These are phyloP conservation scores for Rhynchopsitta pachyrhyncha DNA, from an alignment of 2,113 vertebrate species.

Conservation along the genomic window DNA sequence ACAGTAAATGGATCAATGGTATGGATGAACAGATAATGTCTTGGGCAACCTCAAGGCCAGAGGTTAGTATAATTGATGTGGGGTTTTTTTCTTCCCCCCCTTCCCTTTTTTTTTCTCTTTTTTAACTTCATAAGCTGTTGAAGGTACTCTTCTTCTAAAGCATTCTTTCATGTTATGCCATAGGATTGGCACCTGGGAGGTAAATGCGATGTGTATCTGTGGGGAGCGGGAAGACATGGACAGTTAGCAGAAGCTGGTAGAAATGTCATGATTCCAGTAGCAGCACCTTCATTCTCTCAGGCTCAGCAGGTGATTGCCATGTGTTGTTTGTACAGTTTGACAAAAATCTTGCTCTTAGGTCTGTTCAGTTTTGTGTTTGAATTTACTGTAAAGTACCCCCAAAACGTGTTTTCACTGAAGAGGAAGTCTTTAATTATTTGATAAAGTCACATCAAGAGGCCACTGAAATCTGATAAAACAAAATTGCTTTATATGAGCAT, in stretches of 20 bases:
- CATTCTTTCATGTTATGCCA: background rate
- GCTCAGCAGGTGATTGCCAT: conserved; percentile 86
- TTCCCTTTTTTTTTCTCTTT: background rate
- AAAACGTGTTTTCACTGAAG: background rate
- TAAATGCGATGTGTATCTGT: conserved; percentile 92
- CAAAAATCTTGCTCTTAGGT: background rate
- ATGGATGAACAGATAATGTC: conserved; percentile 98
- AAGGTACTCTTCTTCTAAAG: background rate
- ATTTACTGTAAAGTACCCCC: background rate
- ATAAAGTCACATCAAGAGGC: background rate
- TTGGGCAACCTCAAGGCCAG: conserved; percentile 93
- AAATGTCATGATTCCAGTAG: conserved; percentile 90
- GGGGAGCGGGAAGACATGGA: conserved; percentile 94
- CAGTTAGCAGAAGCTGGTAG: conserved; percentile 95
- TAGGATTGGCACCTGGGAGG: conserved; percentile 98
- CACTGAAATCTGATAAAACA: background rate
- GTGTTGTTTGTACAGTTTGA: background rate
- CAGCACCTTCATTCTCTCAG: conserved; percentile 91
- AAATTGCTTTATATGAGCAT: background rate
- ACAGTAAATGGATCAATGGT: conserved; percentile 93
- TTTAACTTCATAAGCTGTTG: background rate
- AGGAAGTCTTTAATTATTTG: background rate
- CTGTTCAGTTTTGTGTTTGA: background rate
- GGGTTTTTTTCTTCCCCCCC: too few relatives aligned
- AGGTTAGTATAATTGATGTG: conserved; percentile 76